A percentile compares a stretch with the other conserved stretches of the same genome.
phyloP scores from a whole-genome alignment of 2,113 vertebrate genomes.

The Lophius piscatorius region DNA sequence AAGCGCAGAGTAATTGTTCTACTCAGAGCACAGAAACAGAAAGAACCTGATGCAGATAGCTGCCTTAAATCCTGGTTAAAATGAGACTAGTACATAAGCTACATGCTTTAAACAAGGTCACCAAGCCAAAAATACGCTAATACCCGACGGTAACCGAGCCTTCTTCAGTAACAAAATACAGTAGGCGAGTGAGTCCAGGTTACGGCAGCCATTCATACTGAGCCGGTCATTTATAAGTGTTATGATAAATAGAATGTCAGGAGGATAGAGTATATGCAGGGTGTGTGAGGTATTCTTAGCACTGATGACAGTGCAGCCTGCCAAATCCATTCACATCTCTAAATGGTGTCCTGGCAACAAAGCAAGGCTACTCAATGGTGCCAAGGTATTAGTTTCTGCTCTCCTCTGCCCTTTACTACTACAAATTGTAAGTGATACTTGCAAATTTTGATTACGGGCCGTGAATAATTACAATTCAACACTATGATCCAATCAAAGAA shows the following conservation, averaged over 20 bases:
- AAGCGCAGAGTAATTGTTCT: no score
- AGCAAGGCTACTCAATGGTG: constrained; percentile 33
- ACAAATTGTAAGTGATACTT: background rate
- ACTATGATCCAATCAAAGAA: background rate
- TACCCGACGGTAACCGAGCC: constrained; percentile 34
- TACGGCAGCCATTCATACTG: constrained; percentile 62
- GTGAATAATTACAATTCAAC: constrained; percentile 1
- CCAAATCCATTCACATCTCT: constrained; percentile 61
- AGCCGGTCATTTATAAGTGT: constrained; percentile 51
- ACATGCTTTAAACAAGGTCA: constrained; percentile 35
- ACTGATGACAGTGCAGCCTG: constrained; percentile 51
- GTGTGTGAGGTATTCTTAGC: constrained; percentile 77
- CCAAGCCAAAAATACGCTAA: constrained; percentile 59
- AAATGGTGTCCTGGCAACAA: constrained; percentile 59
- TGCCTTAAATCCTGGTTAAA: constrained; percentile 21
- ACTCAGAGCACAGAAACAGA: no score
- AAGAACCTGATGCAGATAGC: background rate
- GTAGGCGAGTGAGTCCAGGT: constrained; percentile 18
- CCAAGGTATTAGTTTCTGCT: constrained; percentile 44
- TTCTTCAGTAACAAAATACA: constrained; percentile 59
- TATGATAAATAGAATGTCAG: constrained; percentile 72
- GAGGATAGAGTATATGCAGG: constrained; percentile 50
- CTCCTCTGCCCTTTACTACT: constrained; percentile 12
- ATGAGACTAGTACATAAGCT: constrained; percentile 39
- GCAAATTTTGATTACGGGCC: background rate